phyloP scores from a whole-genome alignment of 1,140 invertebrate genomes.

The Phthorimaea operculella region DNA sequence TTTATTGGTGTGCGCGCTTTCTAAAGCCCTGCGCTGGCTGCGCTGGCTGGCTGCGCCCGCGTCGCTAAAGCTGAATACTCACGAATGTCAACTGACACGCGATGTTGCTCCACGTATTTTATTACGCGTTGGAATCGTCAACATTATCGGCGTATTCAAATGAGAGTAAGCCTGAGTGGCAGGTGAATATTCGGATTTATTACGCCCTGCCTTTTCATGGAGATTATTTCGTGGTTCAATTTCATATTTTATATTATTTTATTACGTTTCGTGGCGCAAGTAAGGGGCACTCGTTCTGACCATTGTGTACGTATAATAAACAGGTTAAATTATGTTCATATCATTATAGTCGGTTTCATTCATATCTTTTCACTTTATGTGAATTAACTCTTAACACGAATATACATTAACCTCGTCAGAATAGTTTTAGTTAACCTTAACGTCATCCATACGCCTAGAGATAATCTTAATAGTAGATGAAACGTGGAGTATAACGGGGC shows the following conservation, averaged over 20 bases:
- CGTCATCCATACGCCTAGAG: not conserved
- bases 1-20: slow-evolving; percentile 62
- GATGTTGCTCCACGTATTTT: slow-evolving; percentile 35
- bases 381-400: not conserved
- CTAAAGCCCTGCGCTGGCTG: slow-evolving; percentile 41
- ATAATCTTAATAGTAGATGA: slow-evolving; percentile 26
- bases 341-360: too few species aligned
- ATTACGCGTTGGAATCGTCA: slow-evolving; percentile 27
- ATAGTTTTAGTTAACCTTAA: slow-evolving; percentile 1
- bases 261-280: not conserved
- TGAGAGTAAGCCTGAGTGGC: slow-evolving; percentile 25
- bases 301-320: too few species aligned
- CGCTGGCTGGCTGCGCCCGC: slow-evolving; percentile 7
- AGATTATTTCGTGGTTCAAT: slow-evolving; percentile 5
- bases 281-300: not conserved
- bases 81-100: slow-evolving; percentile 45
- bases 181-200: slow-evolving; percentile 29
- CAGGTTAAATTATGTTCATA: too few species aligned
- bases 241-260: slow-evolving; percentile 2
- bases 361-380: not conserved
- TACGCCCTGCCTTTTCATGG: slow-evolving; percentile 20
- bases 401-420: slow-evolving; percentile 4
- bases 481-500: slow-evolving; percentile 36
- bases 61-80: slow-evolving; percentile 34
- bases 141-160: slow-evolving; percentile 24